Evolutionary conservation across 2,888 invertebrate species (phyloP).

Genomic region (Onthophagus sagittarius): DNA sequence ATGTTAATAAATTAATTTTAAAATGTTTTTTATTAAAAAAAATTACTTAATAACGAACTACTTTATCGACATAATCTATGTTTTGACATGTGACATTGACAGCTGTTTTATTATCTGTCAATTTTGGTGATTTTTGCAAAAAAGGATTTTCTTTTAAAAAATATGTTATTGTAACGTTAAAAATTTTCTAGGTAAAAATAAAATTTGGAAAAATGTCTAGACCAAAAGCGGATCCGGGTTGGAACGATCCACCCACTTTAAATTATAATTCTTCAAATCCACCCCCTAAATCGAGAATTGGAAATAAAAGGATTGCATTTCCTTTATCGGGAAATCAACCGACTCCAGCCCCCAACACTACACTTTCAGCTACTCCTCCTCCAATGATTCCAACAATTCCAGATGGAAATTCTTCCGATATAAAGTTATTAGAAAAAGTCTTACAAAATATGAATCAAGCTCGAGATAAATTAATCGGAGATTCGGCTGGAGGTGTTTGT

Average conservation of each 20-base stretch:
- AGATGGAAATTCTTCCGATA: background rate
- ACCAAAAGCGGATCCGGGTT: slow-evolving; percentile 20
- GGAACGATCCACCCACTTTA: slow-evolving; percentile 22
- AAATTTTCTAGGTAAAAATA: slow-evolving; percentile 10
- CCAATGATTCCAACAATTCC: background rate
- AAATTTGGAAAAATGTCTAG: background rate
- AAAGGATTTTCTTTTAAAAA: background rate
- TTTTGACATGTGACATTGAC: too few relatives aligned
- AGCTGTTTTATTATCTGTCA: background rate
- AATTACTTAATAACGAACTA: too few relatives aligned
- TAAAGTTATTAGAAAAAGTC: slow-evolving; percentile 6
- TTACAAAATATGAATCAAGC: slow-evolving; percentile 5
- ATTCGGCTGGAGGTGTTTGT: background rate
- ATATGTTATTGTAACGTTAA: background rate
- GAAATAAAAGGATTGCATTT: slow-evolving; percentile 22
- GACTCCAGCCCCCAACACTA: background rate
- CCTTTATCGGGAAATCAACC: slow-evolving; percentile 16
- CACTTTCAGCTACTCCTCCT: background rate
- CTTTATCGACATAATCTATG: too few relatives aligned
- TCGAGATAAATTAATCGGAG: background rate
- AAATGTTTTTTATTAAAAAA: too few relatives aligned
- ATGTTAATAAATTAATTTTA: too few relatives aligned
- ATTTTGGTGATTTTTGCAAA: background rate
- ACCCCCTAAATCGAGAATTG: slow-evolving; percentile 21
- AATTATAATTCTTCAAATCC: slow-evolving; percentile 21